phyloP scores from a whole-genome alignment of 2,797 vertebrate species.

The Tarsius wallacei region DNA sequence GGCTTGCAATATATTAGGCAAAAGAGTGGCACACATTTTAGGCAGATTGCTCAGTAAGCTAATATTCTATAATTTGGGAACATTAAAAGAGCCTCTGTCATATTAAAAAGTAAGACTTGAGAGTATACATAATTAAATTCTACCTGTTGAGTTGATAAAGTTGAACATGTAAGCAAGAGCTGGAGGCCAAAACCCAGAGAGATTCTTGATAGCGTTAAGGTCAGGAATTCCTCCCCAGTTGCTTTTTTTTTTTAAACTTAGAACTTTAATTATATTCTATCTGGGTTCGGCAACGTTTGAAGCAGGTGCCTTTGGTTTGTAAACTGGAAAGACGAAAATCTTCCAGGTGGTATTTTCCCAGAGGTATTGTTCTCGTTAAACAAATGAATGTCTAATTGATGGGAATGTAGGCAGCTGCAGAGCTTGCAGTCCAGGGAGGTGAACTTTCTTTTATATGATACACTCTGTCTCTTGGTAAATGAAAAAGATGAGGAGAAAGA shows the following conservation, averaged over 20 bases:
- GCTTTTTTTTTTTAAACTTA: slow-evolving; percentile 3
- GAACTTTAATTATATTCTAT: slow-evolving; percentile 45
- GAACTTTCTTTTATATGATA: not conserved
- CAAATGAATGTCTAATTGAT: slow-evolving; percentile 54
- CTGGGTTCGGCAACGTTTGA: slow-evolving; percentile 3
- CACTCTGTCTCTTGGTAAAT: not conserved
- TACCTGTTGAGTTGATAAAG: not conserved
- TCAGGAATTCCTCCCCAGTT: not conserved
- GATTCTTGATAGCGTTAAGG: not conserved
- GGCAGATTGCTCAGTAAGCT: not conserved
- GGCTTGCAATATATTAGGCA: not conserved
- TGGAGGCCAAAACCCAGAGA: slow-evolving; percentile 27
- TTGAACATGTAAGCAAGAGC: not conserved
- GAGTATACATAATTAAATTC: slow-evolving; percentile 12
- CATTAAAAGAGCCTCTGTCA: not conserved
- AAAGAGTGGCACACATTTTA: not conserved
- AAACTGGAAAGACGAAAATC: slow-evolving; percentile 21
- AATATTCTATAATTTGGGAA: not conserved
- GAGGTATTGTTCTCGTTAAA: slow-evolving; percentile 30
- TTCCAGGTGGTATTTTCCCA: slow-evolving; percentile 53
- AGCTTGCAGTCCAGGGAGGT: not conserved
- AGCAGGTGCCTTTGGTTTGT: not conserved
- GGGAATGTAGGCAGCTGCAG: not conserved
- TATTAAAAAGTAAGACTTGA: not conserved
- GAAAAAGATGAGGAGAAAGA: not conserved